phyloP scores from a whole-genome alignment of 2,888 invertebrate genomes.

The Ophonus ardosiacus region DNA sequence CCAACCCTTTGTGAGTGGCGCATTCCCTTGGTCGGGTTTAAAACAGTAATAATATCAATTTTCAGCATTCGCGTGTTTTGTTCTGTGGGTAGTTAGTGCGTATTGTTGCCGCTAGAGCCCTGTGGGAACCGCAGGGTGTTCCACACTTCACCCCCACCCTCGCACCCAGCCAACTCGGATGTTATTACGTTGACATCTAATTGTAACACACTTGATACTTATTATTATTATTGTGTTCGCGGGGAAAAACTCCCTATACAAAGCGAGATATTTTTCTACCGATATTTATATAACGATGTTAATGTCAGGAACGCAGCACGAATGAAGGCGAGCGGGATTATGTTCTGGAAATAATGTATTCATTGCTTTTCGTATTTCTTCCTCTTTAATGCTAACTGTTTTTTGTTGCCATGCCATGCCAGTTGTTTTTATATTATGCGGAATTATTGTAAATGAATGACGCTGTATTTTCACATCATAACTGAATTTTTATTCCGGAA shows the following conservation, averaged over 20 bases:
- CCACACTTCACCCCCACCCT: constrained; percentile 34
- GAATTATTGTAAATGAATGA: constrained; percentile 26
- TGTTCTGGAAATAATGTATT: constrained; percentile 58
- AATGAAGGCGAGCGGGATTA: constrained; percentile 49
- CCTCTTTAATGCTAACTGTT: constrained; percentile 49
- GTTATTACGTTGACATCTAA: constrained; percentile 61
- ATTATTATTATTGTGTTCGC: constrained; percentile 61
- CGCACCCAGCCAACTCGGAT: constrained; percentile 25
- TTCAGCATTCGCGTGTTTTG: constrained; percentile 55
- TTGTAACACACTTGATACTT: constrained; percentile 61
- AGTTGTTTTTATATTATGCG: constrained; percentile 16
- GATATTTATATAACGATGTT: constrained; percentile 60
- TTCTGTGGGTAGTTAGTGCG: constrained; percentile 41
- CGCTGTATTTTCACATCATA: constrained; percentile 18
- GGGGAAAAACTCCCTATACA: constrained; percentile 44
- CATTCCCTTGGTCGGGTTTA: constrained; percentile 13
- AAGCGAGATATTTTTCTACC: constrained; percentile 53
- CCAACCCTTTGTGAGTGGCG: background rate
- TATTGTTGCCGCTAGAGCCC: constrained; percentile 54
- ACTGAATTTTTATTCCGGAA: constrained; percentile 11
- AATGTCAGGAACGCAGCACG: constrained; percentile 31
- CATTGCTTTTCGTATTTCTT: constrained; percentile 54
- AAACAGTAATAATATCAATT: constrained; percentile 61
- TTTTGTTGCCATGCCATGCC: background rate
- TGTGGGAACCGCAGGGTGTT: constrained; percentile 52